These are phyloP conservation scores for Coccyzus lansbergi DNA, from an alignment of 2,797 vertebrate species.

Conservation along the genomic window DNA sequence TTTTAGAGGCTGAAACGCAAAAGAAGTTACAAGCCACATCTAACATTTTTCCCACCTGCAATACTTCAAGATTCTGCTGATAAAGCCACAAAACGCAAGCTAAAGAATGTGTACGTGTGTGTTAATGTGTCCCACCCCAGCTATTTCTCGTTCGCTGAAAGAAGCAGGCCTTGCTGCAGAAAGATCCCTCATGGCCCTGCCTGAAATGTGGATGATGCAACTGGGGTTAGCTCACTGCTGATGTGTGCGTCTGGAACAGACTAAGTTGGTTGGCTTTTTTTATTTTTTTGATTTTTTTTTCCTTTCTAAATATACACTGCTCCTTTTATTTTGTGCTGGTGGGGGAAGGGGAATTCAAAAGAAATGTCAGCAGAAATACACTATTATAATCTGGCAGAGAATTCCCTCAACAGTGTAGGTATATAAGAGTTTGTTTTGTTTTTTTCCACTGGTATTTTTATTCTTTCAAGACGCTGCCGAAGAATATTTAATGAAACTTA, in stretches of 20 bases:
- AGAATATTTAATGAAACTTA: neutral
- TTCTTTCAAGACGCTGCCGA: neutral
- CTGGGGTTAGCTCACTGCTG: conserved; percentile 69
- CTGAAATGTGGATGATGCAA: conserved; percentile 68
- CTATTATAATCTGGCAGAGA: neutral
- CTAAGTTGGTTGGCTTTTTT: neutral
- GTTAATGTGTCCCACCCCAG: conserved; percentile 24
- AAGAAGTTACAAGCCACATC: neutral
- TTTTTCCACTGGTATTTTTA: neutral
- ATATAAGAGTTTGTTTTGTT: neutral
- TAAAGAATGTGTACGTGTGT: neutral
- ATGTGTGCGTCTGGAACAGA: conserved; percentile 59
- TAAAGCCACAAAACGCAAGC: conserved; percentile 15
- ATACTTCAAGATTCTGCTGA: conserved; percentile 42
- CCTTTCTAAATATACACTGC: conserved; percentile 20
- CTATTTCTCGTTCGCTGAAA: neutral
- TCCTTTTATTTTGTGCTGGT: conserved; percentile 40
- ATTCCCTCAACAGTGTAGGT: conserved; percentile 3
- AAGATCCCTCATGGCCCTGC: conserved; percentile 54
- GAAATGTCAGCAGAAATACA: neutral
- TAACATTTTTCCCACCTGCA: conserved; percentile 21
- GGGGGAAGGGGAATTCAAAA: neutral
- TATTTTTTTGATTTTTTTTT: neutral
- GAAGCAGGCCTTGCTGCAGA: neutral
- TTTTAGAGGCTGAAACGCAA: neutral